Evolutionary conservation across 2,797 vertebrate genomes (phyloP), one percentile per base, ranked within the genome.

Genomic region (Sphenodon punctatus): DNA sequence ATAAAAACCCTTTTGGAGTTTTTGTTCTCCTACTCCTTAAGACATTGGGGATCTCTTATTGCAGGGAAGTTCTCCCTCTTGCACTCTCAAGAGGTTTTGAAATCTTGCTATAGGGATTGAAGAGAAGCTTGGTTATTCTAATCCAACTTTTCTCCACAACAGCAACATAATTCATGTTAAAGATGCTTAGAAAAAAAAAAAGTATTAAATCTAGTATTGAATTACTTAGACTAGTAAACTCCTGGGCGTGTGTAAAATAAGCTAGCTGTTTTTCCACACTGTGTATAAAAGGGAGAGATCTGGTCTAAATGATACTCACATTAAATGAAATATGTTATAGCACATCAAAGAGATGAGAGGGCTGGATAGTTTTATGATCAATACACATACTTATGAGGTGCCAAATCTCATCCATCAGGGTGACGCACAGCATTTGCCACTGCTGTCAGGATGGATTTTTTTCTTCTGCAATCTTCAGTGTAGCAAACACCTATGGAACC

Each of bases 1-100:
- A 83, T 83, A 48, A 71, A 77, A 79, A 78, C 73, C n/a, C 91
- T 78, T 85, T 66, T 10, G 74, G 91, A 67, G 49, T 86, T 84
- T 83, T 32, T 49, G 27, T 58, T 56, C 15, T 25, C 39, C 13
- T 15, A 30, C 4, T 16, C 36, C 41, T 32, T 19, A 16, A 8
- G 61, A 55, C 9, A 25, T 17, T 64, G 30, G 43, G 27, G 23
- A 30, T 20, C 39, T 25, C 30, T 43, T 36, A 65, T n/a, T 65
- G 60, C 48, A 56, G 22, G 22, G 39, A 17, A 10, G 9, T 70
- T 84, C n/a, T n/a, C 27, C 16, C 48, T 61, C 27, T 32, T 51
- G 39, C 27, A 63, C 32, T 25, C 25, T 48, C n/a, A 48, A 56
- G 32, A 65, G 32, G 25, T n/a, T n/a, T n/a, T n/a, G n/a, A n/a